These are phyloP conservation scores for Melanchra persicariae DNA, from an alignment of 2,888 invertebrate genomes.

Conservation along the genomic window DNA sequence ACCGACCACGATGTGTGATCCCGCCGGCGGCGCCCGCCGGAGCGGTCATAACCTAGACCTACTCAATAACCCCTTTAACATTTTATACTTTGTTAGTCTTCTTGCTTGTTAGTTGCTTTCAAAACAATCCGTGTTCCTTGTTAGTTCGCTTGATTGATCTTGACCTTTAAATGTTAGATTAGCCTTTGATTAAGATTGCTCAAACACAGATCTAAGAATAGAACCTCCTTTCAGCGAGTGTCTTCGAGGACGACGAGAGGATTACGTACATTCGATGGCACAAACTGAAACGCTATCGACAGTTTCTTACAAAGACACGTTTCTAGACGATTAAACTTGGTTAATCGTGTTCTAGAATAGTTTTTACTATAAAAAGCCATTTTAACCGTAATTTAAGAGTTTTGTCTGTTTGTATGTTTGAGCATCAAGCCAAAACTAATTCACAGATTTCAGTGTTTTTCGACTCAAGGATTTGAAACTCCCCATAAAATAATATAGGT, in stretches of 20 bases:
- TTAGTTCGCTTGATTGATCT: constrained; percentile 36
- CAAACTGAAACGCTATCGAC: constrained; percentile 22
- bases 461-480: neutral
- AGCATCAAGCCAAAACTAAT: neutral
- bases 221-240: constrained; percentile 19
- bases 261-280: constrained; percentile 39
- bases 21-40: too few relatives aligned
- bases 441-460: neutral
- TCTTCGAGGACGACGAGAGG: constrained; percentile 15
- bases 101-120: constrained; percentile 22
- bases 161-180: constrained; percentile 53
- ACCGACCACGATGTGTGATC: too few relatives aligned
- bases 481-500: neutral
- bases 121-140: constrained; percentile 19
- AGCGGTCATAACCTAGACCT: neutral
- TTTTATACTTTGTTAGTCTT: neutral
- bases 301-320: constrained; percentile 10
- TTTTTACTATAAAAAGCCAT: neutral
- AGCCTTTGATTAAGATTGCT: constrained; percentile 44
- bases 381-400: too few relatives aligned
- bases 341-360: neutral
- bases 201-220: constrained; percentile 47
- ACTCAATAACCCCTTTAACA: neutral
- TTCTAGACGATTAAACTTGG: constrained; percentile 3
- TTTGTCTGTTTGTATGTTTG: neutral